Percentiles rank a stretch among this genome's conserved stretches.
These are phyloP conservation scores for Dissostichus mawsoni DNA, from an alignment of 2,113 vertebrate species.

Conservation along the genomic window DNA sequence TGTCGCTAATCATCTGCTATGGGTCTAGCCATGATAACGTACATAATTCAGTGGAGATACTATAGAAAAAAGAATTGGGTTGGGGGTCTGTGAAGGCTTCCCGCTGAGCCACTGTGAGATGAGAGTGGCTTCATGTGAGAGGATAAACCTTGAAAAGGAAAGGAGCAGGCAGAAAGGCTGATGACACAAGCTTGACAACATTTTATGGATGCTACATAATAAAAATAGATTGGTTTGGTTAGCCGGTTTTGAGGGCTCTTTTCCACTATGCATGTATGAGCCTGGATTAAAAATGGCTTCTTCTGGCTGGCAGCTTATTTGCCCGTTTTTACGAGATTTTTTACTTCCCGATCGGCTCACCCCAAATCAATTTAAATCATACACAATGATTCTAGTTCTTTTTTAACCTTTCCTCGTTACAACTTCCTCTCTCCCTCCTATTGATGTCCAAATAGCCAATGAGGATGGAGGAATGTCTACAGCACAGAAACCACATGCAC, in stretches of 20 bases:
- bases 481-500: conserved; percentile 61
- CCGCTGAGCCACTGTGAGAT: conserved; percentile 21
- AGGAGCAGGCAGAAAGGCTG: conserved; percentile 13
- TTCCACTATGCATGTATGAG: conserved; percentile 23
- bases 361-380: conserved; percentile 43
- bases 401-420: conserved; percentile 1
- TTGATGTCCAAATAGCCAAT: conserved; percentile 30
- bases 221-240: conserved; percentile 26
- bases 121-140: conserved; percentile 26
- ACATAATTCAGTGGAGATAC: conserved; percentile 29
- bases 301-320: conserved; percentile 18
- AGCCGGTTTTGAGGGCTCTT: neutral
- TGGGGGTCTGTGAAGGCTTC: conserved; percentile 9
- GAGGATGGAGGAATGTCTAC: conserved; percentile 50
- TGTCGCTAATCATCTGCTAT: conserved; percentile 2
- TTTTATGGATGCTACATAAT: conserved; percentile 24
- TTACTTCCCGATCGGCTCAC: conserved; percentile 43
- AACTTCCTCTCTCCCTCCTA: conserved; percentile 2
- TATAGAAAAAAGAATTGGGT: neutral
- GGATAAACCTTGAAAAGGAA: conserved; percentile 49
- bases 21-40: conserved; percentile 18
- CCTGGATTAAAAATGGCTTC: conserved; percentile 2
- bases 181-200: conserved; percentile 25
- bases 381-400: conserved; percentile 11
- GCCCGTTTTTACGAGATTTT: conserved; percentile 32